Conservation (phyloP, 2,888 invertebrate genomes). For the Zeuzera pyrina region DNA sequence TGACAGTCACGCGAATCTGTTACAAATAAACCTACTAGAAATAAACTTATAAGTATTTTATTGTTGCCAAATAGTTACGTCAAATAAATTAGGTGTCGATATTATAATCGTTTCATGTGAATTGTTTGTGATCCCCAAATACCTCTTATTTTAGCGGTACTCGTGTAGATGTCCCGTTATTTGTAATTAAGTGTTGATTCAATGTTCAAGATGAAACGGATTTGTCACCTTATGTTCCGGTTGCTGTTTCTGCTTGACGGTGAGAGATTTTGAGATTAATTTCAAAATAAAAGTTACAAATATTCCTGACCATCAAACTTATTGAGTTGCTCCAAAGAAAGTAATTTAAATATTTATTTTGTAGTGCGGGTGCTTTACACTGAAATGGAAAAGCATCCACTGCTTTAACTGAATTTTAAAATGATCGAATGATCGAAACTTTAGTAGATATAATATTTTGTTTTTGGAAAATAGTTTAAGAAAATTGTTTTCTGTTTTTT, state of each 20-base stretch:
- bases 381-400: too few relatives aligned
- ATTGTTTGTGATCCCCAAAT: slow-evolving; percentile 18
- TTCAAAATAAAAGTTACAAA: too few relatives aligned
- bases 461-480: too few relatives aligned
- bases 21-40: slow-evolving; percentile 6
- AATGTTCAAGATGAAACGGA: slow-evolving; percentile 61
- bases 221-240: slow-evolving; percentile 55
- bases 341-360: too few relatives aligned
- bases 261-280: too few relatives aligned
- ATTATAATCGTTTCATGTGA: slow-evolving; percentile 12
- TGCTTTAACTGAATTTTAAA: too few relatives aligned
- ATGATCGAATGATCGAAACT: too few relatives aligned
- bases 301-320: too few relatives aligned
- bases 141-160: slow-evolving; percentile 13
- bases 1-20: slow-evolving; percentile 5
- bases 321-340: too few relatives aligned
- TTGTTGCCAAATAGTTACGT: slow-evolving; percentile 11
- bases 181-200: slow-evolving; percentile 12
- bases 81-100: background rate
- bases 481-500: too few relatives aligned
- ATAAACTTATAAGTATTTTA: slow-evolving; percentile 3
- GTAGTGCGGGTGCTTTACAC: too few relatives aligned
- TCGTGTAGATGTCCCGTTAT: slow-evolving; percentile 12
- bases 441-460: too few relatives aligned
- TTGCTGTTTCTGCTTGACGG: slow-evolving; percentile 59